A percentile compares a stretch with the other conserved stretches of the same genome.
Evolutionary conservation across 2,888 invertebrate genomes (phyloP).

Genomic region (Lasioglossum pauxillum): DNA sequence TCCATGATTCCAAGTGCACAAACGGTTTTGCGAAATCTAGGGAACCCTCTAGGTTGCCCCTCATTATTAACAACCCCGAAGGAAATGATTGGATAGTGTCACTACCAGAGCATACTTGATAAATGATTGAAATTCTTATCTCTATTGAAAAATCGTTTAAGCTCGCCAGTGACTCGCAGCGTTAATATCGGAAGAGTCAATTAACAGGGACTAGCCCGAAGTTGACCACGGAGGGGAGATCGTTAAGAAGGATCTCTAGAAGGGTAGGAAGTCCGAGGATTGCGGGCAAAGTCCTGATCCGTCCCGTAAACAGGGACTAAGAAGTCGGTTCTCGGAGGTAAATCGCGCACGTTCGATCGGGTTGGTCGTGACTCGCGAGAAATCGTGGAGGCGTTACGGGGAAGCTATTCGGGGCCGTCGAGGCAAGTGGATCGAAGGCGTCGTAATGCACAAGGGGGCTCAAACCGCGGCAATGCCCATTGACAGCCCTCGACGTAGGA

Average conservation of each 20-base stretch:
- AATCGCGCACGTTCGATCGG: conserved; percentile 25
- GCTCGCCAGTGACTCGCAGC: not conserved
- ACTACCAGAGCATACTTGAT: not conserved
- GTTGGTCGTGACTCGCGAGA: not conserved
- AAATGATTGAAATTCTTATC: not conserved
- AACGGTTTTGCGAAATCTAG: too few relatives aligned
- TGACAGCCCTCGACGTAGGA: conserved; percentile 44
- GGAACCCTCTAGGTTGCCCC: too few relatives aligned
- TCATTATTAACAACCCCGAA: too few relatives aligned
- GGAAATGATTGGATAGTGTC: not conserved
- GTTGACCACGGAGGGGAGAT: too few relatives aligned
- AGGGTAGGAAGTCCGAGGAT: not conserved
- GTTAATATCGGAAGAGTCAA: not conserved
- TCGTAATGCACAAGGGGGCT: conserved; percentile 34
- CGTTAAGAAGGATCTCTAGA: not conserved
- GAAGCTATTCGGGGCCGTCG: conserved; percentile 1
- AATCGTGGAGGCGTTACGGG: conserved; percentile 29
- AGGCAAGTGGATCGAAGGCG: conserved; percentile 21
- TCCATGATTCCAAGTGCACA: too few relatives aligned
- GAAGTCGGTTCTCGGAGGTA: not conserved
- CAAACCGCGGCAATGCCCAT: conserved; percentile 48
- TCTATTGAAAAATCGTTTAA: not conserved
- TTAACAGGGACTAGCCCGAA: not conserved
- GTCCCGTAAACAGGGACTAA: conserved; percentile 9
- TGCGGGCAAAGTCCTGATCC: not conserved